Evolutionary conservation across 2,888 invertebrate genomes (phyloP).

Genomic region (Meiosimyza decipiens): DNA sequence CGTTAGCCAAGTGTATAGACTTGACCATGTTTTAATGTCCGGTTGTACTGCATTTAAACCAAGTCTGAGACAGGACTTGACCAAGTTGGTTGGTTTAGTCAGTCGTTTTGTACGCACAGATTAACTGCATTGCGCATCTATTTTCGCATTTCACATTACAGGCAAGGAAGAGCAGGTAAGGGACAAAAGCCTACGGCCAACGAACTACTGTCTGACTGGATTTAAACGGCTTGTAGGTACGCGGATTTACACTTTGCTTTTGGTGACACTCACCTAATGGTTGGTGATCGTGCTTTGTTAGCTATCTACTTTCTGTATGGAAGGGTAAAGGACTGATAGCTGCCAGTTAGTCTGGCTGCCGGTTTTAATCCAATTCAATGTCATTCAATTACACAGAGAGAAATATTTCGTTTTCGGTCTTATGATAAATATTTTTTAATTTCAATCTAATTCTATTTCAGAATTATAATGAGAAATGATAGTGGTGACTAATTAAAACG

Average conservation of each 20-base stretch:
- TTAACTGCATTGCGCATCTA: constrained; percentile 51
- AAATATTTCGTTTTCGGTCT: no score
- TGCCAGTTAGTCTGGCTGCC: constrained; percentile 24
- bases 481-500: no score
- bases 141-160: constrained; percentile 22
- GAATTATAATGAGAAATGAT: no score
- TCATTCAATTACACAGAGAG: constrained; percentile 27
- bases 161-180: not conserved
- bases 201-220: constrained; percentile 8
- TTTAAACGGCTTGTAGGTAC: not conserved
- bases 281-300: no score
- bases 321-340: not conserved
- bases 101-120: constrained; percentile 41
- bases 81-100: constrained; percentile 18
- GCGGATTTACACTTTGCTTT: constrained; percentile 21
- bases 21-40: constrained; percentile 2
- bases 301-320: no score
- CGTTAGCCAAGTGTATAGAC: constrained; percentile 39
- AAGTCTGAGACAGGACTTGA: constrained; percentile 28
- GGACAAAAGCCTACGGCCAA: constrained; percentile 6
- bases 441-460: no score
- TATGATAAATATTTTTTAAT: no score
- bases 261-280: constrained; percentile 10
- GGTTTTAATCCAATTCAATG: constrained; percentile 52
- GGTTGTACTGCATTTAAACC: constrained; percentile 21